Evolutionary conservation across 2,113 vertebrate species (phyloP).

Genomic region (Rallus limicola): DNA sequence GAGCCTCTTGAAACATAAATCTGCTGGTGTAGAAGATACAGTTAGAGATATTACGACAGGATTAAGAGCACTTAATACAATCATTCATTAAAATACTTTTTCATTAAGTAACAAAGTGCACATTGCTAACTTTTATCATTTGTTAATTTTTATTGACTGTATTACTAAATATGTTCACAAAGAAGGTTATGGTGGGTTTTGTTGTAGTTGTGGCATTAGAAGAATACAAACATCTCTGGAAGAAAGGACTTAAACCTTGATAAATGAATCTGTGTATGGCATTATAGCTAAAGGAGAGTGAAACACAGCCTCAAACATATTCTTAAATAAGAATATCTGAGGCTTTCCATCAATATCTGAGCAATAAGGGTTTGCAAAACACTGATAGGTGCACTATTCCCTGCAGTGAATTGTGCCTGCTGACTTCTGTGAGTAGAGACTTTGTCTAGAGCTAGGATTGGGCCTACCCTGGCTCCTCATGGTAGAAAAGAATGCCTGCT

Average conservation of each 20-base stretch:
- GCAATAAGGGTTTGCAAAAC: background rate
- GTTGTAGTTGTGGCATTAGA: background rate
- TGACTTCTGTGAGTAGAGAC: background rate
- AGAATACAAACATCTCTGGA: background rate
- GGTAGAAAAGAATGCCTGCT: background rate
- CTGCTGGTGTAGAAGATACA: background rate
- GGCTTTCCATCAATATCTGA: background rate
- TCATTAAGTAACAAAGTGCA: background rate
- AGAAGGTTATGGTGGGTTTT: background rate
- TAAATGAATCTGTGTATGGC: background rate
- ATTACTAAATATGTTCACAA: background rate
- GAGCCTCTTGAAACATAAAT: constrained; percentile 3
- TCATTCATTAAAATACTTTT: constrained; percentile 52
- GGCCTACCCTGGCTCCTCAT: background rate
- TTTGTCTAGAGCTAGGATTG: background rate
- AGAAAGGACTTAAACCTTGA: background rate
- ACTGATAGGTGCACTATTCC: background rate
- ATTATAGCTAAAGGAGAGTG: background rate
- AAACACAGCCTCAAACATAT: background rate
- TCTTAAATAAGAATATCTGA: background rate
- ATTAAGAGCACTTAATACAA: constrained; percentile 1
- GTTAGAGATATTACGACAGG: background rate
- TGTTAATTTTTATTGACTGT: background rate
- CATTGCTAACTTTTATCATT: constrained; percentile 22
- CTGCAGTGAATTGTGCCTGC: background rate